Base-by-base conservation (phyloP, 2,888 invertebrate species). In the Caenorhabditis virilis region DNA sequence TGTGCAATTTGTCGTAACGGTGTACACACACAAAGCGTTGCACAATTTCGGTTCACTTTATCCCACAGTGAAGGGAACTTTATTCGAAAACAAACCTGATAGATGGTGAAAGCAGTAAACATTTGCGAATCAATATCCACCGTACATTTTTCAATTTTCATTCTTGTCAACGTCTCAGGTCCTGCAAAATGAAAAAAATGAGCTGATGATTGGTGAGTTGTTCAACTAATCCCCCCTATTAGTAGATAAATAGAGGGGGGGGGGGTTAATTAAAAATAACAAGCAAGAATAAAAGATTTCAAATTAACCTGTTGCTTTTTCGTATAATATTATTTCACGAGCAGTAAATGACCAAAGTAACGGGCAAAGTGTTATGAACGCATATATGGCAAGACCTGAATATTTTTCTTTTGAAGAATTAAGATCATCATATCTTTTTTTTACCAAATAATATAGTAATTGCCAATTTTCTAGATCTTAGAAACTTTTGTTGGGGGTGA, bases 71-170 rank as follows among this genome's bases (percentile, higher is more conserved):
- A n/a, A n/a, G 26, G 41, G 30, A 22, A 20, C 25, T 27, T 27
- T 25, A n/a, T 30, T 30, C 13, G 30, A 30, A 30, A 30, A 30
- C 13, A 7, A 22, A 59, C 64, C 55, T 65, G 71, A 49, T 72
- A 74, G 45, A 74, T 61, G 9, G 74, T 74, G 45, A 74, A 74
- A 0, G 70, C 60, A 2, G 74, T 72, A 65, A 80, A 80, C 53
- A 74, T 68, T 7, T 55, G 61, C 18, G 69, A 69, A 30, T 70
- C 66, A 53, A 78, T 78, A 38, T 78, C 74, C 20, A 78, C 76
- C 53, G 80, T 80, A 46, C 80, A 80, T 48, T 80, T 80, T 41
- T 80, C 80, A 41, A 80, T 81, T 42, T 76, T 68, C 80, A 80
- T 80, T 42, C 80, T 42, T 7, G 80, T 80, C 36, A 79, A 50